Base-by-base conservation (phyloP, 2,113 vertebrate genomes). In the Psammodynastes pulverulentus region DNA sequence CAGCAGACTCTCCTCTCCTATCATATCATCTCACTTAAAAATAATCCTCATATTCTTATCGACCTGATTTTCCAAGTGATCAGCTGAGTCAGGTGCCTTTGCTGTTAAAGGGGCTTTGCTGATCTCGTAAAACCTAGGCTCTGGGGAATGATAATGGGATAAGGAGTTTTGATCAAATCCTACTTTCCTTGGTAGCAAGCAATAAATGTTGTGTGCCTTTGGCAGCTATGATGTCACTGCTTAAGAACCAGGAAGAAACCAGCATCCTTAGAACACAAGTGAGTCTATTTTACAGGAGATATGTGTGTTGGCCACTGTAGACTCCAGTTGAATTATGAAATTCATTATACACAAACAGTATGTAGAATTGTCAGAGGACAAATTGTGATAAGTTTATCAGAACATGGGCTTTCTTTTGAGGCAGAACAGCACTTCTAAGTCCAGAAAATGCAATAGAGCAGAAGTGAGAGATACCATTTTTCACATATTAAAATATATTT, bases 11-110 rank as follows among this genome's bases (percentile, higher is more conserved):
- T 58, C 53, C 34, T 23, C 24, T 67, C 17, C 34, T 52, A 79
- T 52, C 45, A n/a, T 84, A 46, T 51, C 88, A 52, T 85, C 52
- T 54, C 39, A 91, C 45, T 93, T 91, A 89, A 91, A 79, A 58
- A 85, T 87, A 72, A 89, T 88, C 62, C 87, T 93, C 46, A 34
- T 72, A 89, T 79, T 89, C 56, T 89, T 92, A 92, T 92, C 52
- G 87, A 89, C 86, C 90, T 48, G 53, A 1, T 92, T 53, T 52
- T 43, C 52, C 23, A 17, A 85, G 45, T 48, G 34, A 0, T 10
- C 1, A 3, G 15, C n/a, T 39, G 93, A 15, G 4, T 15, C 58
- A 9, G 0, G 0, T 29, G 24, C 48, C 34, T 45, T 87, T 13
- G 48, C 52, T 26, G 0, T 34, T 90, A 39, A 2, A 0, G 0